These are phyloP conservation scores for Sebastes aleutianus DNA, from an alignment of 2,797 vertebrate species.

Conservation along the genomic window DNA sequence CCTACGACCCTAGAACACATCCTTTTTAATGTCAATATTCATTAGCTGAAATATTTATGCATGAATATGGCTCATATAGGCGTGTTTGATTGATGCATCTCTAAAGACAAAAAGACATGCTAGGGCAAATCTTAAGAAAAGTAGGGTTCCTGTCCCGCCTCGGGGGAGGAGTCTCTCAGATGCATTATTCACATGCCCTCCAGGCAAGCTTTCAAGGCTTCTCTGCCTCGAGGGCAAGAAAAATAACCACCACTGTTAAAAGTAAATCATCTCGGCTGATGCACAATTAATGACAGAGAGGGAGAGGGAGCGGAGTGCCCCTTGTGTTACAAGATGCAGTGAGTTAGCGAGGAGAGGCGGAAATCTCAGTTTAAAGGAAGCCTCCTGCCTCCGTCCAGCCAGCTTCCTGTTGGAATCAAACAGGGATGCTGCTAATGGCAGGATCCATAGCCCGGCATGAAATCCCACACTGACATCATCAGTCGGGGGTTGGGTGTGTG, in stretches of 20 bases:
- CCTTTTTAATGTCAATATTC: constrained; percentile 89
- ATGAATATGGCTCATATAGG: constrained; percentile 91
- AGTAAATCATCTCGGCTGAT: constrained; percentile 99
- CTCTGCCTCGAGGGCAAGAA: constrained; percentile 93
- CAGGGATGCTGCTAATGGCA: constrained; percentile 75
- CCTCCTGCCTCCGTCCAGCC: constrained; percentile 83
- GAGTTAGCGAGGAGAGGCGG: constrained; percentile 62
- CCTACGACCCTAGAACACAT: constrained; percentile 22
- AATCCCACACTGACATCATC: not conserved
- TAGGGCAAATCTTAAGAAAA: constrained; percentile 93
- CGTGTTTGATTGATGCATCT: constrained; percentile 94
- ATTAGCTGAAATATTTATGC: constrained; percentile 98
- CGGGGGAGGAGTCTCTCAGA: constrained; percentile 96
- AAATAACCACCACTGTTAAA: constrained; percentile 99
- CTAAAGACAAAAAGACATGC: constrained; percentile 97
- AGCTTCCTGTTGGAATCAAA: constrained; percentile 74
- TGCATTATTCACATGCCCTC: constrained; percentile 99
- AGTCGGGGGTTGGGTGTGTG: not conserved
- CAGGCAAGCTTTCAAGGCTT: constrained; percentile 99
- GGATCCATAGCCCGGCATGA: not conserved
- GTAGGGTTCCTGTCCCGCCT: constrained; percentile 92
- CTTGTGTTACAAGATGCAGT: constrained; percentile 35
- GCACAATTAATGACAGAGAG: constrained; percentile 91
- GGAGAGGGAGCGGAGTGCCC: constrained; percentile 59
- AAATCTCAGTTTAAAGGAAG: constrained; percentile 89